A percentile compares a stretch with the other conserved stretches of the same genome.
Conservation (phyloP, 2,113 vertebrate genomes). For the Triplophysa dalaica region DNA sequence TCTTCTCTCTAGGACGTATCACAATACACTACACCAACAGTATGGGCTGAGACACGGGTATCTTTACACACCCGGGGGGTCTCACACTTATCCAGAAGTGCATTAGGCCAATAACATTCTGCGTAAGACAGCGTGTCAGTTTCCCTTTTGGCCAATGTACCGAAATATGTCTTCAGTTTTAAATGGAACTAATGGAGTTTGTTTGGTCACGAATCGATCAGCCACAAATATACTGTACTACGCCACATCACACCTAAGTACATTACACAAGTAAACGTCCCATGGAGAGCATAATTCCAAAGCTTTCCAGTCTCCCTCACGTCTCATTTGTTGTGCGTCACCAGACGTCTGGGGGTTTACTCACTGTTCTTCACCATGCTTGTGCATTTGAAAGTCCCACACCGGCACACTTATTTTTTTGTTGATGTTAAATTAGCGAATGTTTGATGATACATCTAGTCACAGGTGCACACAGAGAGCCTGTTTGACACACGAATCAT, state of each 20-base stretch:
- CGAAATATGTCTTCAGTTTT: background rate
- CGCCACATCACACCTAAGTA: too few relatives aligned
- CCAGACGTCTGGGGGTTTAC: constrained; percentile 4
- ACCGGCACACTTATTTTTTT: background rate
- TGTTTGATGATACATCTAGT: background rate
- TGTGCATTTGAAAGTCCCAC: constrained; percentile 12
- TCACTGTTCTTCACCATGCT: constrained; percentile 11
- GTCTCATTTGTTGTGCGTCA: constrained; percentile 21
- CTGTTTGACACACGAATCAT: background rate
- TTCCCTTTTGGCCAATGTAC: background rate
- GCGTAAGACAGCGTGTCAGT: background rate
- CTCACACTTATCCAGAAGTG: constrained; percentile 20
- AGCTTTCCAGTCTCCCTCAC: constrained; percentile 6
- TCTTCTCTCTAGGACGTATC: constrained; percentile 39
- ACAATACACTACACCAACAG: constrained; percentile 31
- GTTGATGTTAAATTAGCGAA: background rate
- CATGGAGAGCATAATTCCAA: background rate
- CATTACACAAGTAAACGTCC: background rate
- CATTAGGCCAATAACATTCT: background rate
- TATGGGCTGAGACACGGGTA: constrained; percentile 31
- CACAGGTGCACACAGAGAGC: background rate
- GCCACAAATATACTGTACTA: too few relatives aligned
- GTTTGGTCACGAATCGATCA: background rate
- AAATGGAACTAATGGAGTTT: background rate
- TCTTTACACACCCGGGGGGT: constrained; percentile 8